A percentile compares a stretch with the other conserved stretches of the same genome.
These are phyloP conservation scores for Zapus hudsonius DNA, from an alignment of 2,113 vertebrate genomes.

Conservation along the genomic window DNA sequence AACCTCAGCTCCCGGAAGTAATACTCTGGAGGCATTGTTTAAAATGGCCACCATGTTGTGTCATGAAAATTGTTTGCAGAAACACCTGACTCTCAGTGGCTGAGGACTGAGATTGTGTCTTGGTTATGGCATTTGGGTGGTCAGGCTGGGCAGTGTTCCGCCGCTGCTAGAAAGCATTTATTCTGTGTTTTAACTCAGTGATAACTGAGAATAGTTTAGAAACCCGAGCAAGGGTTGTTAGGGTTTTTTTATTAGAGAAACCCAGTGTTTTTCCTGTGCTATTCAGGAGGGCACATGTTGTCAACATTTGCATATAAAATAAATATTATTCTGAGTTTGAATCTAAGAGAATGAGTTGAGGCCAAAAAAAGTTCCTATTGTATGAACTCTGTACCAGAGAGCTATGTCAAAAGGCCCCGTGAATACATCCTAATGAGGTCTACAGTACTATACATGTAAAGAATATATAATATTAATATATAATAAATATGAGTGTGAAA, in stretches of 20 bases:
- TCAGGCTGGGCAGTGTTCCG: no score
- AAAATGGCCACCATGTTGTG: background rate
- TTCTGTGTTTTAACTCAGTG: background rate
- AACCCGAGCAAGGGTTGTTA: background rate
- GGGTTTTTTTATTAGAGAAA: background rate
- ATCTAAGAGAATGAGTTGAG: background rate
- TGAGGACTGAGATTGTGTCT: no score
- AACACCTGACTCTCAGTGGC: no score
- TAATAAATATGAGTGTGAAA: background rate
- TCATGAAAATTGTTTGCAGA: background rate
- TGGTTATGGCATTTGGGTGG: no score
- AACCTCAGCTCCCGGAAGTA: background rate
- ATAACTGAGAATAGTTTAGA: background rate
- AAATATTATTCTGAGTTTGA: background rate
- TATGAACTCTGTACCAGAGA: background rate
- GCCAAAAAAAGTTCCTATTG: background rate
- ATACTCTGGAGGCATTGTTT: background rate
- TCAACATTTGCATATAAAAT: background rate
- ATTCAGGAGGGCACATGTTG: background rate
- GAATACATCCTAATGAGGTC: no score
- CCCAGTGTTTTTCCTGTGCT: background rate
- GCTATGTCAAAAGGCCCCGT: background rate
- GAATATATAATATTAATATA: no score
- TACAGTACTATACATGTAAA: no score
- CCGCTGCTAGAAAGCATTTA: background rate